A percentile compares a stretch with the other conserved stretches of the same genome.
These are phyloP conservation scores for Fragum whitleyi DNA, from an alignment of 2,888 invertebrate species.

Conservation along the genomic window DNA sequence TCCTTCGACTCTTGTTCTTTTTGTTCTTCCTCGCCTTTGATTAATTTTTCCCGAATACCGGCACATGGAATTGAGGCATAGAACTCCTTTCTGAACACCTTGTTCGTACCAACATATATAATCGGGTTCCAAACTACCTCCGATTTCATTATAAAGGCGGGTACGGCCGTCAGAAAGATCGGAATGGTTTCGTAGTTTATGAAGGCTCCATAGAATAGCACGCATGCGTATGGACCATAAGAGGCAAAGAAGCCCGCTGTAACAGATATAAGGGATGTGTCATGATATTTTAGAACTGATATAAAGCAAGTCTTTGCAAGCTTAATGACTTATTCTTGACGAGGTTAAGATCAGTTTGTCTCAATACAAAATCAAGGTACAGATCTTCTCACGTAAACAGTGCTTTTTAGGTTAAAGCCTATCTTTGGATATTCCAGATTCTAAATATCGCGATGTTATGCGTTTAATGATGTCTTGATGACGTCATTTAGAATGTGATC, in stretches of 20 bases:
- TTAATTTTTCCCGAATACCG: neutral
- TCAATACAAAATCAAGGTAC: too few relatives aligned
- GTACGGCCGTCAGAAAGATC: neutral
- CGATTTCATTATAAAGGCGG: neutral
- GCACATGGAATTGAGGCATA: neutral
- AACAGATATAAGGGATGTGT: neutral
- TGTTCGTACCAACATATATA: constrained; percentile 20
- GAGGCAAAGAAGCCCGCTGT: neutral
- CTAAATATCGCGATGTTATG: too few relatives aligned
- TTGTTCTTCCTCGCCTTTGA: neutral
- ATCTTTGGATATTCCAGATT: too few relatives aligned
- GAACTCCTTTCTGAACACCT: neutral
- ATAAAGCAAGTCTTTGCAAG: too few relatives aligned
- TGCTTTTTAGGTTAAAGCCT: too few relatives aligned
- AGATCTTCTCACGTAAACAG: too few relatives aligned
- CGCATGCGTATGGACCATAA: constrained; percentile 9
- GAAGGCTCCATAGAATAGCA: constrained; percentile 3
- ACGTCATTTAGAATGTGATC: too few relatives aligned
- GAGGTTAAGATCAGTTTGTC: too few relatives aligned
- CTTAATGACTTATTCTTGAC: too few relatives aligned
- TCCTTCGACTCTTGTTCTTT: neutral
- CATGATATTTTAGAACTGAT: too few relatives aligned
- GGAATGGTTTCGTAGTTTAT: constrained; percentile 13
- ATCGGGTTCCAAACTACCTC: constrained; percentile 10
- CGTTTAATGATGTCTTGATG: too few relatives aligned